Conservation (phyloP, 1,140 invertebrate species). For the Melanaphis sacchari region DNA sequence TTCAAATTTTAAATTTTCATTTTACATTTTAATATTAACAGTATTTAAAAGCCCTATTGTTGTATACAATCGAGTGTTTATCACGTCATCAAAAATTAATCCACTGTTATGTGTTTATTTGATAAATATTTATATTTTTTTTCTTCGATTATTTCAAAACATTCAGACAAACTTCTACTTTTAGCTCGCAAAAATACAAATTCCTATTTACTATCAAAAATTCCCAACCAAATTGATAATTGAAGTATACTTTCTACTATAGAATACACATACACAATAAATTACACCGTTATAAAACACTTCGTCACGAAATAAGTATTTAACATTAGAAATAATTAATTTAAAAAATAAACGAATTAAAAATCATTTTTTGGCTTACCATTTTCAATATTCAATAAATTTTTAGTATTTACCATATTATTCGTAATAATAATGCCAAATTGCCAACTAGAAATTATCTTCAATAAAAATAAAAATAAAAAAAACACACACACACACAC, state of each 20-base stretch:
- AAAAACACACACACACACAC: too few relatives aligned
- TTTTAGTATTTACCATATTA: background rate
- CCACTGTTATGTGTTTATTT: background rate
- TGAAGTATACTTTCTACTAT: too few relatives aligned
- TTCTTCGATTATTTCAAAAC: background rate
- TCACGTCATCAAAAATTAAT: background rate
- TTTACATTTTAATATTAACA: background rate
- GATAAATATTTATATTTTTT: too few relatives aligned
- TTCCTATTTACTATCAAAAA: too few relatives aligned
- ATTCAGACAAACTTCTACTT: background rate
- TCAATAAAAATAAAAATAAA: too few relatives aligned
- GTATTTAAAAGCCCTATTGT: background rate
- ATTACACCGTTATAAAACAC: too few relatives aligned
- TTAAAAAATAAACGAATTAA: background rate
- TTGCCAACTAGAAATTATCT: too few relatives aligned
- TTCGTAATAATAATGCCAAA: background rate
- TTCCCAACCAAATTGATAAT: too few relatives aligned
- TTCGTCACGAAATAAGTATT: too few relatives aligned
- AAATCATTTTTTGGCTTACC: background rate
- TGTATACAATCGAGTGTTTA: background rate
- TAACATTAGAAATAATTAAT: too few relatives aligned
- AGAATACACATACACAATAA: too few relatives aligned
- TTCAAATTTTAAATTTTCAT: background rate
- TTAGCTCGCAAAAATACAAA: background rate
- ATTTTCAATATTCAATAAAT: background rate